Evolutionary conservation across 1,140 invertebrate species (phyloP).

Genomic region (Dinothrombium tinctorium): DNA sequence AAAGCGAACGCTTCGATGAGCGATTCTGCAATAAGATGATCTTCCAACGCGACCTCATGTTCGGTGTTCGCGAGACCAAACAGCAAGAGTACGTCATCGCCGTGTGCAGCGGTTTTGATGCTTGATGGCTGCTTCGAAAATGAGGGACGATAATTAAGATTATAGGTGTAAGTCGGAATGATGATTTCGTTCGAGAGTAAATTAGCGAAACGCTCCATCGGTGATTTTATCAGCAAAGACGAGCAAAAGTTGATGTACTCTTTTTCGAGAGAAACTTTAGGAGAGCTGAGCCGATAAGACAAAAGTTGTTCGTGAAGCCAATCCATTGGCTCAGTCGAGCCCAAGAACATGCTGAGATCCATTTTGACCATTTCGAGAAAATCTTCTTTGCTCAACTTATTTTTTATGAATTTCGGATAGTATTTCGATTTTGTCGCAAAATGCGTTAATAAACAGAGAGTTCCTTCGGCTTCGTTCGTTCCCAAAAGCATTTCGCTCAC

Average conservation of each 20-base stretch:
- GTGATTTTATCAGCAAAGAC: not conserved
- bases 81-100: conserved; percentile 16
- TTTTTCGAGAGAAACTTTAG: not conserved
- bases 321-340: not conserved
- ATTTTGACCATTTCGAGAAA: conserved; percentile 6
- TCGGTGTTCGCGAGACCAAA: too few relatives aligned
- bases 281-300: not conserved
- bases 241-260: not conserved
- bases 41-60: too few relatives aligned
- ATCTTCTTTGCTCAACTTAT: conserved; percentile 8
- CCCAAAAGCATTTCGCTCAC: conserved; percentile 13
- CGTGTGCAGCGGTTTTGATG: conserved; percentile 14
- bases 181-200: too few relatives aligned
- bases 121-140: conserved; percentile 15
- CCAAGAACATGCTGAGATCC: conserved; percentile 10
- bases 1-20: too few relatives aligned
- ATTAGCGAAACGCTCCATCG: too few relatives aligned
- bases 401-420: conserved; percentile 10
- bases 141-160: conserved; percentile 12
- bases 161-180: not conserved
- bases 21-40: too few relatives aligned
- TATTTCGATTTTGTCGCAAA: conserved; percentile 5
- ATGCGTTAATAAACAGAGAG: conserved; percentile 13
- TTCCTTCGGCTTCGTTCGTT: conserved; percentile 14
- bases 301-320: not conserved